Conservation (phyloP, 2,113 vertebrate genomes). For the Dolichallabes microphthalmus region DNA sequence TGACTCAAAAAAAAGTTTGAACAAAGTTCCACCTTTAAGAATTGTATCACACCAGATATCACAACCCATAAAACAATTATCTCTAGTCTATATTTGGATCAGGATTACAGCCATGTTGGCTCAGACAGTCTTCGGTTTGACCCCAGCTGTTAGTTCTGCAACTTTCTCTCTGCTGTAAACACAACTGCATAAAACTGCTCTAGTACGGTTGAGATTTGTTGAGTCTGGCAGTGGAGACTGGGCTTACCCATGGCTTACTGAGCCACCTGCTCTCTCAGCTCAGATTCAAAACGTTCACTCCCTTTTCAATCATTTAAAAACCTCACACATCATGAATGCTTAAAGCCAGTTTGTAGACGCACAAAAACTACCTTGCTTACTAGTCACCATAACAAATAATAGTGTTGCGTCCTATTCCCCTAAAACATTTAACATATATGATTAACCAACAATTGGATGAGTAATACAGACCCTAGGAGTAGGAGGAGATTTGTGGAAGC, state of each 20-base stretch:
- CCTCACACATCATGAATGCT: neutral
- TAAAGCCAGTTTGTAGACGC: neutral
- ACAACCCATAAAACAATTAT: neutral
- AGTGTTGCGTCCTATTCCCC: neutral
- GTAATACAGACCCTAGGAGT: neutral
- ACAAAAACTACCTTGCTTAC: neutral
- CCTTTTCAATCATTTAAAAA: neutral
- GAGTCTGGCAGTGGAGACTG: neutral
- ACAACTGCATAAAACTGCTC: slow-evolving; percentile 3
- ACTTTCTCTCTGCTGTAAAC: neutral
- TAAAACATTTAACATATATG: neutral
- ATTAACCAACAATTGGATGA: neutral
- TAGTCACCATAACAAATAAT: neutral
- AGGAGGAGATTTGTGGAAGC: neutral
- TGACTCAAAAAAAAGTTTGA: neutral
- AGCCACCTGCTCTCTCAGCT: slow-evolving; percentile 37
- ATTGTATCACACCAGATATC: neutral
- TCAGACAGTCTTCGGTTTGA: neutral
- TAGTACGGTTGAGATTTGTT: slow-evolving; percentile 14
- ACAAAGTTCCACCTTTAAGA: neutral
- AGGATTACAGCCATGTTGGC: neutral
- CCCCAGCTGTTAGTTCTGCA: slow-evolving; percentile 8
- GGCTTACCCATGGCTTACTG: slow-evolving; percentile 28
- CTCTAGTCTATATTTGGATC: slow-evolving; percentile 7
- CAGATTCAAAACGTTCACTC: slow-evolving; percentile 1